Evolutionary conservation across 2,888 invertebrate genomes (phyloP).

Genomic region (Strigamia transsilvanica): DNA sequence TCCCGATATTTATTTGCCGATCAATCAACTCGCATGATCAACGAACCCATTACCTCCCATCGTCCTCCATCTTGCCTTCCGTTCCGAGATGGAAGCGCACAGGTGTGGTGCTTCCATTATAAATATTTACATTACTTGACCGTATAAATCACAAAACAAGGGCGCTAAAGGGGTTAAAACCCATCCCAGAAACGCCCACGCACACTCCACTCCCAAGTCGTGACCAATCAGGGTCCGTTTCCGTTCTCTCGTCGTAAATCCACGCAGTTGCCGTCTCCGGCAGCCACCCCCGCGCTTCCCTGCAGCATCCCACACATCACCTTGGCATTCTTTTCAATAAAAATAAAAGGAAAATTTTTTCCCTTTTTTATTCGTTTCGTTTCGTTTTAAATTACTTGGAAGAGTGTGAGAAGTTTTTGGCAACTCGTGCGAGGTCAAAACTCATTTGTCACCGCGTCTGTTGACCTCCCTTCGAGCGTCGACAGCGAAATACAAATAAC

Average conservation of each 20-base stretch:
- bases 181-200: conserved; percentile 33
- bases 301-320: not conserved
- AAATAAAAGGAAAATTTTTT: too few species aligned
- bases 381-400: not conserved
- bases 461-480: conserved; percentile 35
- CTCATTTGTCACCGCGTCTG: conserved; percentile 38
- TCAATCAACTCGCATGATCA: conserved; percentile 42
- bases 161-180: conserved; percentile 7
- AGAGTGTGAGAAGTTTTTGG: not conserved
- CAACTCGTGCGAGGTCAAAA: conserved; percentile 35
- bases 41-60: conserved; percentile 9
- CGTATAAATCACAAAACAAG: conserved; percentile 38
- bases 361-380: too few species aligned
- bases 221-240: conserved; percentile 36
- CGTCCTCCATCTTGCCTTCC: conserved; percentile 37
- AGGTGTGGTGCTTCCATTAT: not conserved
- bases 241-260: conserved; percentile 9
- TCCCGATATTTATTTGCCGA: conserved; percentile 44
- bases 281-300: not conserved
- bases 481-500: conserved; percentile 37
- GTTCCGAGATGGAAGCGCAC: conserved; percentile 9
- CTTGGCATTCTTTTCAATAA: too few species aligned
- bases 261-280: not conserved
- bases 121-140: conserved; percentile 32
- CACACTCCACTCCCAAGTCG: not conserved